Conservation (phyloP, 1,140 invertebrate species). For the Penaeus vannamei region DNA sequence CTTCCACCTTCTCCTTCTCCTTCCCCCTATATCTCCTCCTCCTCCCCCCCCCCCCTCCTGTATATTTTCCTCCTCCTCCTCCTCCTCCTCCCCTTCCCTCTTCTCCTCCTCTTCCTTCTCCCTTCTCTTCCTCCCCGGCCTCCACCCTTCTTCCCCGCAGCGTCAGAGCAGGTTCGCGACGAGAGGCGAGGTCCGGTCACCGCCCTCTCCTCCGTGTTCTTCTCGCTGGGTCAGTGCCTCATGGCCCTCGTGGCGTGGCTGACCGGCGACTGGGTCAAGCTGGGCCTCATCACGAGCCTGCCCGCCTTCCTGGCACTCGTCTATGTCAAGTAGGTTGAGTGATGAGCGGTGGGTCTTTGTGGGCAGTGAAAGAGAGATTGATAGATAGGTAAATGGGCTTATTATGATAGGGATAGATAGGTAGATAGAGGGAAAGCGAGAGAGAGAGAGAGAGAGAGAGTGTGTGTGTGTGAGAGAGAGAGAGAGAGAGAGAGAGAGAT, state of each 20-base stretch:
- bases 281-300: slow-evolving; percentile 48
- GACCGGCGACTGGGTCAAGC: slow-evolving; percentile 20
- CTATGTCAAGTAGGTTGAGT: slow-evolving; percentile 35
- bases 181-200: slow-evolving; percentile 31
- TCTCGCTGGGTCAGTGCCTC: slow-evolving; percentile 59
- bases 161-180: slow-evolving; percentile 41
- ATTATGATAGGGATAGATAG: too few relatives aligned
- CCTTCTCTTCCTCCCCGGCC: background rate
- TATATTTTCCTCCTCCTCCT: background rate
- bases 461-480: too few relatives aligned
- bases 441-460: too few relatives aligned
- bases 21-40: too few relatives aligned
- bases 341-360: too few relatives aligned
- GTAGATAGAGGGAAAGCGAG: too few relatives aligned
- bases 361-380: too few relatives aligned
- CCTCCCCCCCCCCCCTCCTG: background rate
- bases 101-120: background rate
- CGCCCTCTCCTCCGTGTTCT: slow-evolving; percentile 53
- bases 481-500: too few relatives aligned
- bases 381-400: too few relatives aligned
- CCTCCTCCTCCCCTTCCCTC: background rate
- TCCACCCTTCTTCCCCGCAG: background rate
- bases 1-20: too few relatives aligned
- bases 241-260: slow-evolving; percentile 53
- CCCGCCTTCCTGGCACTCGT: slow-evolving; percentile 42